These are phyloP conservation scores for Chamaea fasciata DNA, from an alignment of 2,113 vertebrate species.

Conservation along the genomic window DNA sequence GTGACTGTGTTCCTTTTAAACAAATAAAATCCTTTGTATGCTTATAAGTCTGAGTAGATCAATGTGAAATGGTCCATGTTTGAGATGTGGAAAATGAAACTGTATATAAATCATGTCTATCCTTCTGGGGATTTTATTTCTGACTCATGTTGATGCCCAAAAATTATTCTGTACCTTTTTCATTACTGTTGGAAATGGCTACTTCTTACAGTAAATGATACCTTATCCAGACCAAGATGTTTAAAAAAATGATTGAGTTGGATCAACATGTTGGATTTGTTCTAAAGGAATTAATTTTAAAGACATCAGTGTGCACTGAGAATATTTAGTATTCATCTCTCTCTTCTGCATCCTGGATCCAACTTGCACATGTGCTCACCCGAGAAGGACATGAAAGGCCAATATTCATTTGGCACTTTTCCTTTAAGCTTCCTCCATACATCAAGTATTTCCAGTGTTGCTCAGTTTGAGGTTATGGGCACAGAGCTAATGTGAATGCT, in stretches of 20 bases:
- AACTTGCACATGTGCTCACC: not conserved
- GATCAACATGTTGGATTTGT: not conserved
- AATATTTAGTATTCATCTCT: not conserved
- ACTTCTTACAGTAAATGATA: not conserved
- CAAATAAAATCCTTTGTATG: not conserved
- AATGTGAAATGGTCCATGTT: not conserved
- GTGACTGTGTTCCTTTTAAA: not conserved
- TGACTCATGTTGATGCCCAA: not conserved
- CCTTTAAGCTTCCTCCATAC: not conserved
- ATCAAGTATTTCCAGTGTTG: not conserved
- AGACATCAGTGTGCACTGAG: not conserved
- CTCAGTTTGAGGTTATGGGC: not conserved
- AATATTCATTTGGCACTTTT: constrained; percentile 15
- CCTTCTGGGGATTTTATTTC: not conserved
- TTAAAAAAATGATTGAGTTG: not conserved
- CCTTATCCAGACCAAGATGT: not conserved
- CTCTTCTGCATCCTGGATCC: not conserved
- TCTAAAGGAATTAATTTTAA: not conserved
- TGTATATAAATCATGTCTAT: not conserved
- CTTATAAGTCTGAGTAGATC: not conserved
- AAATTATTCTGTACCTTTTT: not conserved
- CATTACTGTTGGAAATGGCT: not conserved
- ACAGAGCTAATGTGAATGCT: constrained; percentile 3
- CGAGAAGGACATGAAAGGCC: not conserved
- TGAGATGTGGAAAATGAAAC: not conserved